These are phyloP conservation scores for Lophura nycthemera DNA, from an alignment of 2,113 vertebrate genomes.

Conservation along the genomic window DNA sequence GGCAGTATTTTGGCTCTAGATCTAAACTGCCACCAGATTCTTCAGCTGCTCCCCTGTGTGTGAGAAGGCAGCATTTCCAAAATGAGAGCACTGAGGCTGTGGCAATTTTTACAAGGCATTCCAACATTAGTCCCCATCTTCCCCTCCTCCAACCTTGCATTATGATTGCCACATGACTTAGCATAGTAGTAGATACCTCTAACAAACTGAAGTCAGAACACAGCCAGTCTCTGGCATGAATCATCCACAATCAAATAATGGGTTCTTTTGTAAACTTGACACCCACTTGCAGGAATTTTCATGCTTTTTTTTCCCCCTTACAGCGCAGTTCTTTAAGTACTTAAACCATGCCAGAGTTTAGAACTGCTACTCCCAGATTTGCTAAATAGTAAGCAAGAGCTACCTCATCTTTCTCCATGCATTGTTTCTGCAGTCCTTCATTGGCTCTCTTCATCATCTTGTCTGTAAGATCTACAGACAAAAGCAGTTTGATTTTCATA, in stretches of 20 bases:
- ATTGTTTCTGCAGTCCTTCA: conserved; percentile 73
- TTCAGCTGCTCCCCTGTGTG: neutral
- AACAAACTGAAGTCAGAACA: neutral
- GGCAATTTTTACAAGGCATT: neutral
- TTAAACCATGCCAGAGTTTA: neutral
- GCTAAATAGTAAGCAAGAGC: neutral
- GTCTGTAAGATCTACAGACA: neutral
- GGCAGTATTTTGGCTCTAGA: neutral
- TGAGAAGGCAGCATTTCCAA: neutral
- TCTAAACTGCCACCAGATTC: neutral
- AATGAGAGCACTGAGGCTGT: neutral
- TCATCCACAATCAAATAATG: neutral
- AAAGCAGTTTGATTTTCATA: neutral
- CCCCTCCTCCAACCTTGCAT: neutral
- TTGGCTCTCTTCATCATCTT: neutral
- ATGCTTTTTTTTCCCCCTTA: neutral
- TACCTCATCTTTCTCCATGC: conserved; percentile 87
- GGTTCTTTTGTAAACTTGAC: neutral
- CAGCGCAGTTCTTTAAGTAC: neutral
- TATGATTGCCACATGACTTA: neutral
- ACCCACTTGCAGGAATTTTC: neutral
- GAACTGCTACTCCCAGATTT: neutral
- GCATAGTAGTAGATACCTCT: neutral
- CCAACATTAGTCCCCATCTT: neutral
- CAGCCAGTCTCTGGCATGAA: neutral